Conservation (phyloP, 2,113 vertebrate genomes). For the Bambusicola thoracicus region DNA sequence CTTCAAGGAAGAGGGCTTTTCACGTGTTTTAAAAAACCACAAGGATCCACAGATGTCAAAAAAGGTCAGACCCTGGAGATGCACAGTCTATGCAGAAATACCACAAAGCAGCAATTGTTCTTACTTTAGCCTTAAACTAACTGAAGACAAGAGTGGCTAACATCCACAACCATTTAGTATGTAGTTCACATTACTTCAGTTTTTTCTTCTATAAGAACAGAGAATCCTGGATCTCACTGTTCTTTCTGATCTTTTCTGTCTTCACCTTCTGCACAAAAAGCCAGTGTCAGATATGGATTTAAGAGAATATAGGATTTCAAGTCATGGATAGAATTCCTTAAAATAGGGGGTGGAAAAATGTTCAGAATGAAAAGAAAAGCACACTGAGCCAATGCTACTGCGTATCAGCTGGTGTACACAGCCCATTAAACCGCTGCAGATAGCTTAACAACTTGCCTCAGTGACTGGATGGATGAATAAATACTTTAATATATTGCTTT, state of each 20-base stretch:
- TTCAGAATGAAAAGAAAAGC: neutral
- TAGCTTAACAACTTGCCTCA: neutral
- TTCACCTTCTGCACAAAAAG: neutral
- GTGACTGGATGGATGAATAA: neutral
- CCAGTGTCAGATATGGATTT: neutral
- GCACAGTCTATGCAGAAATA: neutral
- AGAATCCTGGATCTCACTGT: neutral
- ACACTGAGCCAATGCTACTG: neutral
- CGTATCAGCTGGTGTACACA: neutral
- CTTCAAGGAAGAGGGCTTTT: neutral
- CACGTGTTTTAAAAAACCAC: neutral
- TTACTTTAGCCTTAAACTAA: neutral
- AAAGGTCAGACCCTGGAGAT: neutral
- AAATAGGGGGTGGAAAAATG: neutral
- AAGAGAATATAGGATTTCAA: neutral
- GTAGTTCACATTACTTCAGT: neutral
- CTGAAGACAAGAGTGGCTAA: neutral
- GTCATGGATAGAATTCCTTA: neutral
- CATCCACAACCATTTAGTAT: neutral
- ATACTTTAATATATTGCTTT: neutral
- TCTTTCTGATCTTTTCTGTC: neutral
- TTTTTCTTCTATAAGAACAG: neutral
- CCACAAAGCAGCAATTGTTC: neutral
- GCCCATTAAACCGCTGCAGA: neutral
- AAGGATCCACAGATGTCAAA: neutral